Evolutionary conservation across 2,888 invertebrate species (phyloP), one percentile per base, ranked within the genome.

Genomic region (Nomada ruficornis): DNA sequence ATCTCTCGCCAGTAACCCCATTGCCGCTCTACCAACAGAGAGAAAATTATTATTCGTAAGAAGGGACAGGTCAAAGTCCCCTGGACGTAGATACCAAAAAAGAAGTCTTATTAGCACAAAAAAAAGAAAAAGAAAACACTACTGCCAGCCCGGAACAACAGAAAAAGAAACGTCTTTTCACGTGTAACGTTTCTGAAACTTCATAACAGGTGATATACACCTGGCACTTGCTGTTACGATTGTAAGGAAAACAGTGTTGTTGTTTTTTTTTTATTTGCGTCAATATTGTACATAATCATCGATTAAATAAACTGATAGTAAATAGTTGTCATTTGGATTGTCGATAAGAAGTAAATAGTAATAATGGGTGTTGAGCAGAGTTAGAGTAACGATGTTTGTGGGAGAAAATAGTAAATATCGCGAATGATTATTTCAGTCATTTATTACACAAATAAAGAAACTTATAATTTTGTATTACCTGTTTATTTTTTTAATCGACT

Each of bases 21-120:
- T 95, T 98, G 93, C 98, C 98, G 72, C 95, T 98, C 85, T 97
- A 97, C 93, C 98, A 98, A 94, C 97, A 98, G 94, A 96, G 98
- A 92, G 97, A 98, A 92, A 98, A 98, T 94, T 97, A 96, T 94
- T 97, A 96, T 93, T 92, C 94, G 59, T 92, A 94, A 91, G 63
- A 42, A 29, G 36, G 44, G 9, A 13, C 15, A 47, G 57, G 36
- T 13, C 23, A n/a, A 36, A 13, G 2, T 15, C n/a, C 36, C 5
- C 20, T 20, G 13, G 36, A 15, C 47, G 2, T 26, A 20, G 23
- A 57, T 50, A 50, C 59, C 60, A 20, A 44, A 70, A 59, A 52
- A 76, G 20, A 57, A 84, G 75, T 70, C 52, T 18, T 59, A 62
- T 54, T 52, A 73, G 76, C 82, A 77, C 80, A 72, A 74, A 69